These are phyloP conservation scores for Lophius piscatorius DNA, from an alignment of 2,113 vertebrate genomes.

Conservation along the genomic window DNA sequence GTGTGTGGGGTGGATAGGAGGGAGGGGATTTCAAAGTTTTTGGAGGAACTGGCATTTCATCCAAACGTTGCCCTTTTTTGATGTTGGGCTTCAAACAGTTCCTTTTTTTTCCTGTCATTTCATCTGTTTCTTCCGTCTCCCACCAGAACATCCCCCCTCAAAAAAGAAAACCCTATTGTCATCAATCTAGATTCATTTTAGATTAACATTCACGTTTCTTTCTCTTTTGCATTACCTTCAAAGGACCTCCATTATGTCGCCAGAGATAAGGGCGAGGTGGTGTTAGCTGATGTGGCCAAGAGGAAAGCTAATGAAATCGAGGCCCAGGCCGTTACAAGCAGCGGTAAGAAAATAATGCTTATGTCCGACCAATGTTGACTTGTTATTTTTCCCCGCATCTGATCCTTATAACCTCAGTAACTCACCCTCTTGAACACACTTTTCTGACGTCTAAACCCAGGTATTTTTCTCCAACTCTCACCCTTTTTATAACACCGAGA, in stretches of 20 bases:
- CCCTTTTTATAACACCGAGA: constrained; percentile 21
- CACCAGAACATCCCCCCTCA: constrained; percentile 55
- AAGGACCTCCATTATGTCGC: constrained; percentile 99
- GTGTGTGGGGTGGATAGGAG: constrained; percentile 10
- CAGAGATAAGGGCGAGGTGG: constrained; percentile 94
- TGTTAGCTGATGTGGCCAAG: constrained; percentile 93
- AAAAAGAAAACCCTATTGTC: constrained; percentile 81
- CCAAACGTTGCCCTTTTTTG: constrained; percentile 66
- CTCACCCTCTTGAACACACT: constrained; percentile 36
- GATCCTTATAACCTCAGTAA: constrained; percentile 48
- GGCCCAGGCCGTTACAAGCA: constrained; percentile 81
- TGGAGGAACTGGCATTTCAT: constrained; percentile 77
- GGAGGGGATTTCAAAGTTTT: constrained; percentile 77
- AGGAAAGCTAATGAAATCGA: constrained; percentile 94
- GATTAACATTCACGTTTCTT: constrained; percentile 79
- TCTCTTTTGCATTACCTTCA: constrained; percentile 91
- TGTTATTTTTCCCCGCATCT: constrained; percentile 48
- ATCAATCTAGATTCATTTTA: constrained; percentile 89
- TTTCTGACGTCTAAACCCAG: constrained; percentile 25
- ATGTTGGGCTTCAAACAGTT: constrained; percentile 80
- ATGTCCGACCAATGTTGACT: constrained; percentile 48
- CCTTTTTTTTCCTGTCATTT: constrained; percentile 69
- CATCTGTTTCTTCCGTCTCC: constrained; percentile 68
- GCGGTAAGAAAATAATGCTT: constrained; percentile 67
- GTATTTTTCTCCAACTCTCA: constrained; percentile 29